Evolutionary conservation across 2,888 invertebrate genomes (phyloP), one percentile per base, ranked within the genome.

Genomic region (Epiperipatus broadwayi): DNA sequence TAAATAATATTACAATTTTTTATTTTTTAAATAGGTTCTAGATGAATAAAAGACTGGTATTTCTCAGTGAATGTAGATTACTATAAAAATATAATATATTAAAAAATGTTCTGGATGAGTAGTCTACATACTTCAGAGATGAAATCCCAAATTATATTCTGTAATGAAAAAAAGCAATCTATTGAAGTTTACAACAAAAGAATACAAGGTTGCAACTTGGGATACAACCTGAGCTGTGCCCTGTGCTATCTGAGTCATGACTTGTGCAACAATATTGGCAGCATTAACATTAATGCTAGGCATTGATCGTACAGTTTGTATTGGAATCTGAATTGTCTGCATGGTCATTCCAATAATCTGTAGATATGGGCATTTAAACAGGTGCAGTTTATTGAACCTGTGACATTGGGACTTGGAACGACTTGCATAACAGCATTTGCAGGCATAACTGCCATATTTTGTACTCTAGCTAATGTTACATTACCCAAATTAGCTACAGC

Each of bases 301-400:
- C 52, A 71, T 60, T 28, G 46, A 44, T 41, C 54, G 52, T 30
- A 75, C 62, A 30, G 83, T 71, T 58, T 87, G 87, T 14, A 89
- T 68, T 0, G 91, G 91, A 50, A 93, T 75, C 57, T 91, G 89
- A 1, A 93, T 77, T 0, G 91, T 89, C 58, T 93, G 91, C 59
- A 85, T 80, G 42, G 91, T 76, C 0, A 91, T 89, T 61, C 91
- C 91, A 91, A 57, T 78, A 79, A 22, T 73, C 68, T 39, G 78
- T 73, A 35, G 75, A 73, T 45, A 85, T 80, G 1, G 85, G 85
- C 43, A 87, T 80, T 59, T 89, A 89, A 3, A 89, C 80, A n/a
- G n/a, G n/a, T n/a, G 27, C 18, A 42, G 80, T 75, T 52, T 75
- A 76, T n/a, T n/a, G n/a, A n/a, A n/a, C n/a, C 52, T 73, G 73